These are phyloP conservation scores for Reinhardtius hippoglossoides DNA, from an alignment of 2,113 vertebrate species.

Conservation along the genomic window DNA sequence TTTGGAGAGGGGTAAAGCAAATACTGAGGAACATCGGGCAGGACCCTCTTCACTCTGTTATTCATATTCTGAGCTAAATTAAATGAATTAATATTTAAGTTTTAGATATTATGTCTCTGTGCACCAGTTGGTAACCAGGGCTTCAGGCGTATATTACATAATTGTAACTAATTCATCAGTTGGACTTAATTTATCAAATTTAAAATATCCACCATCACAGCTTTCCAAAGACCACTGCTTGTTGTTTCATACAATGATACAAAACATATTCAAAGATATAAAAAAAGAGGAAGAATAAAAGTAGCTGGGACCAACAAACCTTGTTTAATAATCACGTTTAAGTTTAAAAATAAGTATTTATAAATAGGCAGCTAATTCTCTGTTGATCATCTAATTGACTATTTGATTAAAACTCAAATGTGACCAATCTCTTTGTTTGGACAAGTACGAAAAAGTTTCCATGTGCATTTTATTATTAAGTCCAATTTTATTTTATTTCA, in stretches of 20 bases:
- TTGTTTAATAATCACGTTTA: neutral
- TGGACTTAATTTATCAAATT: neutral
- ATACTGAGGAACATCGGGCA: neutral
- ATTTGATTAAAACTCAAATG: too few species aligned
- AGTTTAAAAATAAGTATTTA: neutral
- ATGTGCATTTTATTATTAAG: too few species aligned
- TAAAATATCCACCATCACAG: neutral
- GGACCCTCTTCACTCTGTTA: neutral
- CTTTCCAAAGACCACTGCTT: neutral
- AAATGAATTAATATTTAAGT: neutral
- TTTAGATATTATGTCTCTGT: neutral
- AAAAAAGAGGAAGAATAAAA: neutral
- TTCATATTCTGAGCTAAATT: neutral
- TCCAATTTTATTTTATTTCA: too few species aligned
- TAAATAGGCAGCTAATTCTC: too few species aligned
- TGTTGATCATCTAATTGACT: too few species aligned
- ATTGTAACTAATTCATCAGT: neutral
- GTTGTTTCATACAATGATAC: neutral
- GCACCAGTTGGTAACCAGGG: neutral
- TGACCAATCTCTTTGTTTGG: too few species aligned
- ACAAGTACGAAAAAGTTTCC: too few species aligned
- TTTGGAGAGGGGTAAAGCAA: slow-evolving; percentile 4
- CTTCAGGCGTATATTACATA: too few species aligned
- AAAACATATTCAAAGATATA: neutral
- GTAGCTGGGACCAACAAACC: neutral